Percentiles rank a stretch among this genome's conserved stretches.
phyloP scores from a whole-genome alignment of 1,140 invertebrate species.

The Episyrphus balteatus region DNA sequence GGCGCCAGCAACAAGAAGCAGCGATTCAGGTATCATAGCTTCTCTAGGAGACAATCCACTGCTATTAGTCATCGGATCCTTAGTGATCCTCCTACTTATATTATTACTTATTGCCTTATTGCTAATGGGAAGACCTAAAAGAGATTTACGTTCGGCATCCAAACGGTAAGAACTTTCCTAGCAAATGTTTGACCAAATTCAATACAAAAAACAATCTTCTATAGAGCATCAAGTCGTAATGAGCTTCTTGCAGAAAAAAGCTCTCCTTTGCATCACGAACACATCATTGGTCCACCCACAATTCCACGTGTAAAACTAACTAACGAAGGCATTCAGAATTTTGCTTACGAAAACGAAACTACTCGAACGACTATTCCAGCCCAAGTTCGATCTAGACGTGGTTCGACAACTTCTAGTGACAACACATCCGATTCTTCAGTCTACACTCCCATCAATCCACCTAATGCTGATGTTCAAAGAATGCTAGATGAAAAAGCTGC shows the following conservation, averaged over 20 bases:
- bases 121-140: slow-evolving; percentile 47
- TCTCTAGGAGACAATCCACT: slow-evolving; percentile 38
- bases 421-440: slow-evolving; percentile 36
- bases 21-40: slow-evolving; percentile 50
- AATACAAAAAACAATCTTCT: too few relatives aligned
- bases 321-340: slow-evolving; percentile 24
- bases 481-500: slow-evolving; percentile 32
- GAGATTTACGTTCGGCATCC: slow-evolving; percentile 37
- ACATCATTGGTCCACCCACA: slow-evolving; percentile 9
- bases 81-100: slow-evolving; percentile 49
- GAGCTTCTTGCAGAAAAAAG: slow-evolving; percentile 24
- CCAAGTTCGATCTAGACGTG: slow-evolving; percentile 13
- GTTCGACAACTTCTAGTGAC: slow-evolving; percentile 27
- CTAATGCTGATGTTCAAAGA: slow-evolving; percentile 27
- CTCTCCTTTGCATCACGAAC: too few relatives aligned
- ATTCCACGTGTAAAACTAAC: slow-evolving; percentile 12
- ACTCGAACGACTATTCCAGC: slow-evolving; percentile 16
- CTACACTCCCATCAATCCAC: slow-evolving; percentile 33
- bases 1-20: slow-evolving; percentile 47
- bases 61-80: slow-evolving; percentile 36
- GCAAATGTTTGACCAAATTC: not conserved
- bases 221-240: slow-evolving; percentile 26
- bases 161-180: slow-evolving; percentile 16
- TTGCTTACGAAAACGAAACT: slow-evolving; percentile 23
- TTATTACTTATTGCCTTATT: slow-evolving; percentile 49